These are phyloP conservation scores for Chondrosia reniformis DNA, from an alignment of 37 sponge, comb jelly and placozoan genomes.

Conservation along the genomic window DNA sequence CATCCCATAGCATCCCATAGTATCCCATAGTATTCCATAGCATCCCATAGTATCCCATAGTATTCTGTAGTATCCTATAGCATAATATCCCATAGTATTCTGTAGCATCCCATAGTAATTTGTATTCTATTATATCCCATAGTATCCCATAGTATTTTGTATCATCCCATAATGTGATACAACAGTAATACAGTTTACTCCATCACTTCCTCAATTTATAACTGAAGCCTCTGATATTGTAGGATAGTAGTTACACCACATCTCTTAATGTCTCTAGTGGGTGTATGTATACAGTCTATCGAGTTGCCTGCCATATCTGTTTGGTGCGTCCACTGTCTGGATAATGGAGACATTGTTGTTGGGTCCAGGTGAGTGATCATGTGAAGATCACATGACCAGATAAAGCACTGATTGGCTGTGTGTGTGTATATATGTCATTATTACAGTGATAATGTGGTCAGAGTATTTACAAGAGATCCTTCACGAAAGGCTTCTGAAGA, in stretches of 20 bases:
- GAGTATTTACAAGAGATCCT: constrained; percentile 51
- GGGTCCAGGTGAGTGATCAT: constrained; percentile 61
- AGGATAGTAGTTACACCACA: no score
- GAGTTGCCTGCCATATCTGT: constrained; percentile 58
- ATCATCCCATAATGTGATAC: no score
- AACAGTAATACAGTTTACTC: no score
- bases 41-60: no score
- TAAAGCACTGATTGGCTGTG: not conserved
- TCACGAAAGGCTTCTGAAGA: constrained; percentile 41
- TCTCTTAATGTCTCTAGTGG: constrained; percentile 36
- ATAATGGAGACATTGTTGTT: constrained; percentile 61
- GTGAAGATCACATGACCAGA: not conserved
- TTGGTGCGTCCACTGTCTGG: constrained; percentile 60
- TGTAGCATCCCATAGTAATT: no score
- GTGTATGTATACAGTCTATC: constrained; percentile 56
- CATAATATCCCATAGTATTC: not conserved
- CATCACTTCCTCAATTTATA: no score
- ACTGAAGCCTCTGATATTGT: no score
- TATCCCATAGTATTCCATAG: no score
- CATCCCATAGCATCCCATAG: no score
- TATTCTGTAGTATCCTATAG: not conserved
- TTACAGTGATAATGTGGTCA: constrained; percentile 47
- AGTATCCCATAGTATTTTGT: no score
- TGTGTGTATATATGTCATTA: constrained; percentile 4
- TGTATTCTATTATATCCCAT: no score